Evolutionary conservation across 53 echinoderm and acorn worm genomes (phyloP).

Genomic region (Apostichopus leukothele): DNA sequence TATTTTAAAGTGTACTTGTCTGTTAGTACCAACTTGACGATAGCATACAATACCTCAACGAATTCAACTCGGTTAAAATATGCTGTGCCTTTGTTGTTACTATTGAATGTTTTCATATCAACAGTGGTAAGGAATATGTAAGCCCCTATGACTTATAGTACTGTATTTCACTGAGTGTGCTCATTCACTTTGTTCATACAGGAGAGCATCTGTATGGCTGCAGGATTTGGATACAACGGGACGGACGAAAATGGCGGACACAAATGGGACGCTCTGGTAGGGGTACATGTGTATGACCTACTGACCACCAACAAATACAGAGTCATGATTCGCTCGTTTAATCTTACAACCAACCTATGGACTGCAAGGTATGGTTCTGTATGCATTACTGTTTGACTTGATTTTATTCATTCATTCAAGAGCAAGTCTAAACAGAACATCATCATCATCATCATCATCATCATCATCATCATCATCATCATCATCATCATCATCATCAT

Average conservation of each 20-base stretch:
- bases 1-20: too few relatives aligned
- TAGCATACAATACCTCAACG: too few relatives aligned
- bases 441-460: background rate
- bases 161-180: background rate
- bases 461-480: background rate
- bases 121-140: too few relatives aligned
- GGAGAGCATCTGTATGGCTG: constrained; percentile 84
- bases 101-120: too few relatives aligned
- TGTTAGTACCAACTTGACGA: too few relatives aligned
- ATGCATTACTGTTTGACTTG: too few relatives aligned
- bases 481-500: background rate
- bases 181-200: background rate
- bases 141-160: background rate
- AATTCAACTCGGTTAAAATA: too few relatives aligned
- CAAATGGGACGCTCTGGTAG: constrained; percentile 66
- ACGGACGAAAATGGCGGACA: constrained; percentile 70
- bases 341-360: constrained; percentile 85
- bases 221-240: constrained; percentile 78
- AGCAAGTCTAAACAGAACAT: too few relatives aligned
- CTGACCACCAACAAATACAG: constrained; percentile 51
- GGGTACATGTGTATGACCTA: constrained; percentile 34
- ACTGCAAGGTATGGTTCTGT: constrained; percentile 64
- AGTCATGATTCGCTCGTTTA: constrained; percentile 64
- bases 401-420: too few relatives aligned
- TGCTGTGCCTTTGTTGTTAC: too few relatives aligned